These are phyloP conservation scores for Hecatera dysodea DNA, from an alignment of 2,888 invertebrate genomes.

Conservation along the genomic window DNA sequence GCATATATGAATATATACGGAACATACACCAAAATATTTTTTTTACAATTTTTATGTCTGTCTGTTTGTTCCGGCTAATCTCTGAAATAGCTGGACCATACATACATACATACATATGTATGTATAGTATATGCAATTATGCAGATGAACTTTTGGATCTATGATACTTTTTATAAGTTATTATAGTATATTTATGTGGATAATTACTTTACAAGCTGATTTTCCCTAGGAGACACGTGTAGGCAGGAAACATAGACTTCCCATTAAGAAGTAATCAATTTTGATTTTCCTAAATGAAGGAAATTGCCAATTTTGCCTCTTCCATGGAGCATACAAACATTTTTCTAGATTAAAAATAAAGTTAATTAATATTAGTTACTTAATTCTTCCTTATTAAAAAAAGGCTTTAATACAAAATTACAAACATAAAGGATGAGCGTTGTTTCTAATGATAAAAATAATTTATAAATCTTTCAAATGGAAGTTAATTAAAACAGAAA, in stretches of 20 bases:
- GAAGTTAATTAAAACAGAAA: slow-evolving; percentile 71
- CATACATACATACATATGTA: too few species aligned
- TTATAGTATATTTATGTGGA: slow-evolving; percentile 10
- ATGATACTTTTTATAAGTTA: not conserved
- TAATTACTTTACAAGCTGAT: not conserved
- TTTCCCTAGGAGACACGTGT: slow-evolving; percentile 15
- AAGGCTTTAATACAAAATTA: too few species aligned
- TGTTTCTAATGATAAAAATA: not conserved
- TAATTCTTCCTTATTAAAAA: not conserved
- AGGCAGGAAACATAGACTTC: slow-evolving; percentile 6
- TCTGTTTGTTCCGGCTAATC: too few species aligned
- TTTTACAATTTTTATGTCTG: slow-evolving; percentile 18
- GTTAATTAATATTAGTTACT: not conserved
- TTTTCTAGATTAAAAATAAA: not conserved
- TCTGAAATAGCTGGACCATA: too few species aligned
- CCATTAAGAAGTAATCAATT: not conserved
- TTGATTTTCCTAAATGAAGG: not conserved
- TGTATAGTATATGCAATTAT: slow-evolving; percentile 25
- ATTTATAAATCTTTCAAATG: slow-evolving; percentile 29
- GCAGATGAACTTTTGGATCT: slow-evolving; percentile 1
- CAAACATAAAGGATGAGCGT: not conserved
- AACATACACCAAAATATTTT: too few species aligned
- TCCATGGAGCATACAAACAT: not conserved
- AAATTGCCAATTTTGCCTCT: not conserved
- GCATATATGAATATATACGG: too few species aligned